Percentiles rank a stretch among this genome's conserved stretches.
Conservation (phyloP, 2,888 invertebrate genomes). For the Zaprionus lineosus region DNA sequence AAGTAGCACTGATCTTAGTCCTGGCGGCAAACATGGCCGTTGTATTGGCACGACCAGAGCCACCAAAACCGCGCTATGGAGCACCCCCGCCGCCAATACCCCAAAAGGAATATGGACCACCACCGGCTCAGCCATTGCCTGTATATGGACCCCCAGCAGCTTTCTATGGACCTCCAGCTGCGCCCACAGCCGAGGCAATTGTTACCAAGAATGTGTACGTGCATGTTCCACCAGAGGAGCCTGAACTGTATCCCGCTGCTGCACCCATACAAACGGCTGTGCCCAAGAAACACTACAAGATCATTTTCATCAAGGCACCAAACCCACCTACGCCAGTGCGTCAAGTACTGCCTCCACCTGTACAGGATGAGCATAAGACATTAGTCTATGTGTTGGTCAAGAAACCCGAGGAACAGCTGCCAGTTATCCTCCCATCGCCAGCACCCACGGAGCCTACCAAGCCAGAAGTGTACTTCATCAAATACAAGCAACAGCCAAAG, state of each 20-base stretch:
- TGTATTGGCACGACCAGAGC: slow-evolving; percentile 83
- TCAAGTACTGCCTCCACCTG: slow-evolving; percentile 86
- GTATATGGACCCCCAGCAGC: slow-evolving; percentile 81
- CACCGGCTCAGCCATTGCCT: slow-evolving; percentile 76
- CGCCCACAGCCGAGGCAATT: slow-evolving; percentile 68
- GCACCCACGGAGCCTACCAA: slow-evolving; percentile 93
- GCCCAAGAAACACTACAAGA: slow-evolving; percentile 85
- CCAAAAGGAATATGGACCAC: slow-evolving; percentile 81
- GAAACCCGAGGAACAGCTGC: slow-evolving; percentile 93
- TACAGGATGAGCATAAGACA: slow-evolving; percentile 94
- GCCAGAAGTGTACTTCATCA: slow-evolving; percentile 95
- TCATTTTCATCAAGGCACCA: slow-evolving; percentile 85
- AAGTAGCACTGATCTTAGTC: slow-evolving; percentile 60
- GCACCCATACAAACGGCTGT: slow-evolving; percentile 83
- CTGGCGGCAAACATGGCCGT: slow-evolving; percentile 81
- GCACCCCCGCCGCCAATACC: slow-evolving; percentile 77
- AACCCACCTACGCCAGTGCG: slow-evolving; percentile 83
- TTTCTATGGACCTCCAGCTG: slow-evolving; percentile 81
- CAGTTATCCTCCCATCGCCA: slow-evolving; percentile 90
- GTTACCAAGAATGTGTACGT: slow-evolving; percentile 84
- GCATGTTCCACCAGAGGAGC: slow-evolving; percentile 85
- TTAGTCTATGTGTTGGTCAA: slow-evolving; percentile 94
- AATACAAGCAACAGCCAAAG: slow-evolving; percentile 85
- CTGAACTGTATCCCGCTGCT: slow-evolving; percentile 81
- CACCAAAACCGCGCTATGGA: slow-evolving; percentile 80